phyloP scores from a whole-genome alignment of 2,888 invertebrate species.

The Chironomus tentans region DNA sequence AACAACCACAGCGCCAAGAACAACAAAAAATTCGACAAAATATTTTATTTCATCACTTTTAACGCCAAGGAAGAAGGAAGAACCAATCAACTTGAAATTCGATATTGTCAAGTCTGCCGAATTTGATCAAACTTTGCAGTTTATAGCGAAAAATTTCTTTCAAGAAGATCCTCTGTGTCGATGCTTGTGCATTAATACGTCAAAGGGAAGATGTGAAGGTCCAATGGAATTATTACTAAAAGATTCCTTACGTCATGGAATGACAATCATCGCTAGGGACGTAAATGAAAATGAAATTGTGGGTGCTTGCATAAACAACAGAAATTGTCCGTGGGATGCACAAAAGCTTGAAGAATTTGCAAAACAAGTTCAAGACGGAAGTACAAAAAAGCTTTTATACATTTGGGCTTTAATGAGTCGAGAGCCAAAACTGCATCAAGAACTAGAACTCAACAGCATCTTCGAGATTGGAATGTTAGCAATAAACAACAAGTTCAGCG shows the following conservation, averaged over 20 bases:
- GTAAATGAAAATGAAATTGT: background rate
- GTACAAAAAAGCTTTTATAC: background rate
- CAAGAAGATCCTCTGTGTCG: background rate
- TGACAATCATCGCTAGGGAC: background rate
- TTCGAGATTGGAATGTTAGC: background rate
- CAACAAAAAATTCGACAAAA: background rate
- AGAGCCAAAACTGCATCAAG: background rate
- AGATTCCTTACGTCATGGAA: background rate
- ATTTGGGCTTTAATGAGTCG: conserved; percentile 13
- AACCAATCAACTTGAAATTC: background rate
- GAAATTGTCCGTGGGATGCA: conserved; percentile 5
- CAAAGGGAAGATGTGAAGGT: background rate
- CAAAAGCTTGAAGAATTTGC: background rate
- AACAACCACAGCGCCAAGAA: too few species aligned
- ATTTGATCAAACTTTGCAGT: background rate
- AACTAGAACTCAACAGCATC: background rate
- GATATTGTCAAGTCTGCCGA: background rate
- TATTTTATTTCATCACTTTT: background rate
- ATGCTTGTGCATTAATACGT: background rate
- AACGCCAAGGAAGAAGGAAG: background rate
- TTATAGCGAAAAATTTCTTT: conserved; percentile 9
- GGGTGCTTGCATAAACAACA: background rate
- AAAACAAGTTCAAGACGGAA: background rate
- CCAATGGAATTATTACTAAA: background rate
- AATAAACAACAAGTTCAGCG: background rate